Evolutionary conservation across 2,797 vertebrate genomes (phyloP), one percentile per base, ranked within the genome.

Genomic region (Mionectes olivaceus): DNA sequence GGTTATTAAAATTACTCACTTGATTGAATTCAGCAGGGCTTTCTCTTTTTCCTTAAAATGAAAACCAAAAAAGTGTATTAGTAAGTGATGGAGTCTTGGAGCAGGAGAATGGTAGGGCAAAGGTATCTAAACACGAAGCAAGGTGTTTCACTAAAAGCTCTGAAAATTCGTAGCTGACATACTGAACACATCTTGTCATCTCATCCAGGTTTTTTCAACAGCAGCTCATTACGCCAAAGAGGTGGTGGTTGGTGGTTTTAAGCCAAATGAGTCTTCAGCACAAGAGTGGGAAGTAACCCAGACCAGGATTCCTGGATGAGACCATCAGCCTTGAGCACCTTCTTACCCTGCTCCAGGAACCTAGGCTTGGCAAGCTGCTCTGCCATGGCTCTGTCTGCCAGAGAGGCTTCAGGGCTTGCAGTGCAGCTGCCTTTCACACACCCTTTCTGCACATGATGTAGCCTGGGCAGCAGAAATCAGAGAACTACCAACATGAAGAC

Each of bases 381-480:
- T 69, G 35, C n/a, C 44, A 4, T 47, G 56, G n/a, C n/a, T 50
- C 21, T 39, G 47, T 27, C 24, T 44, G 43, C 25, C 17, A 14
- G 41, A 77, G 50, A 32, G 53, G 44, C 44, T 67, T 69, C 33
- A 33, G 17, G 11, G 7, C n/a, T 57, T 25, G 15, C 47, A 24
- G 37, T 8, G 19, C 21, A 25, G 25, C 74, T 91, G 46, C 56
- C 33, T 44, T 46, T 69, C 3, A 1, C 52, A 80, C 39, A 35
- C 35, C 22, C 7, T 41, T 52, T 77, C 37, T 44, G 57, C 19
- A 1, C 0, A 0, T n/a, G 19, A 22, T 0, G 0, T 11, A 76
- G 53, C 47, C 44, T 46, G 37, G 28, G 37, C 53, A 64, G 53
- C 44, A 85, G 63, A 89, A 83, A 57, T 0, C 0, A 53, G 75